Evolutionary conservation across 2,113 vertebrate species (phyloP), one percentile per base, ranked within the genome.

Genomic region (Casuarius casuarius): DNA sequence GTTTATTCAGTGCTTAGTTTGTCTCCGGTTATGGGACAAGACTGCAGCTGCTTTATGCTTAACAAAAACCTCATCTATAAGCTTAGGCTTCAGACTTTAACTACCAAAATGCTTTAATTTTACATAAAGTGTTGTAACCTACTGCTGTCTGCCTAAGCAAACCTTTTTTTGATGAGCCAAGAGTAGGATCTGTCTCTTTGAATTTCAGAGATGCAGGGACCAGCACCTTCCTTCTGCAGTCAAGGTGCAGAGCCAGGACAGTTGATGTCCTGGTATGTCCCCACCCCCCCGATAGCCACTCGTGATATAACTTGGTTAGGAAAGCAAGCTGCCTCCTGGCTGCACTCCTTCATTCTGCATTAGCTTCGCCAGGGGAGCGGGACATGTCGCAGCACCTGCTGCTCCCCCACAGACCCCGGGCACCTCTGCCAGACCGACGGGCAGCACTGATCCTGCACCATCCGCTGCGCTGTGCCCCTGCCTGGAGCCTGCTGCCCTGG

Each of bases 11-110:
- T 48, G 51, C 86, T 77, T 84, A 33, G 29, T 31, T 67, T 12
- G 4, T 42, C 65, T 33, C 5, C n/a, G 25, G 62, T 40, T 38
- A 28, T 0, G 0, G 21, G 62, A 72, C 5, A 6, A 58, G 18
- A 68, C 29, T 29, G 13, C n/a, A 40, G 62, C 58, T 70, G 71
- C 54, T 70, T 44, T 18, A 2, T 2, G 10, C 35, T 92, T 65
- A 44, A 42, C 25, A 40, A 87, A 44, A 62, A 21, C 7, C 52
- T 21, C 2, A 3, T 7, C 14, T 2, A 7, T 8, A 42, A 78
- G n/a, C 49, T 48, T 29, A 15, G 42, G 40, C 58, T 73, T 82
- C 49, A 56, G 38, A 51, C 29, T 10, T 1, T 65, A 82, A 8
- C 21, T 77, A 23, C 61, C 49, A 28, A 51, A 75, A 59, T 3